Evolutionary conservation across 2,797 vertebrate species (phyloP).

Genomic region (Choloepus didactylus): DNA sequence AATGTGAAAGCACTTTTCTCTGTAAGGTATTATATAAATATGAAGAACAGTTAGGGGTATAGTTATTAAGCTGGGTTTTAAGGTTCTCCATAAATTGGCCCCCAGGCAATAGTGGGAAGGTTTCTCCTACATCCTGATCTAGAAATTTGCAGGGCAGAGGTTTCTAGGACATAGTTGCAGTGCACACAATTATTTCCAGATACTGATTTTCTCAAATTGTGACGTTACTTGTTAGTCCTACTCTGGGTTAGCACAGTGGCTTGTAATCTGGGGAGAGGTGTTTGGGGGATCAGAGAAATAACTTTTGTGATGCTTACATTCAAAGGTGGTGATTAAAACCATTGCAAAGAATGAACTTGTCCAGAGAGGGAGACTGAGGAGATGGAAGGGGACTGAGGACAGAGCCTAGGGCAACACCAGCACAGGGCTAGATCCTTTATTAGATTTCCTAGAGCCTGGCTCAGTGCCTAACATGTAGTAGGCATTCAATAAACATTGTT

Average conservation of each 20-base stretch:
- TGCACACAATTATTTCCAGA: background rate
- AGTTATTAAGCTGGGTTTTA: constrained; percentile 1
- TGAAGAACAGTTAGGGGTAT: background rate
- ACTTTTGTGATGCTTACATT: constrained; percentile 33
- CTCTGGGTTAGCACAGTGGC: constrained; percentile 2
- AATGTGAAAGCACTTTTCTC: background rate
- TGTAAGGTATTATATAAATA: background rate
- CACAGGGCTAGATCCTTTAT: background rate
- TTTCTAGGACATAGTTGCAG: background rate
- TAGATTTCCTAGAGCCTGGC: background rate
- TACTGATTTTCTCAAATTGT: background rate
- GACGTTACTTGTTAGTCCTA: background rate
- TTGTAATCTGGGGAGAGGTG: background rate
- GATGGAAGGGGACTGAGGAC: background rate
- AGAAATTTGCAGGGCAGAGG: constrained; percentile 7
- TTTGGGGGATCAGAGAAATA: background rate
- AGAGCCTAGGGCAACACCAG: background rate
- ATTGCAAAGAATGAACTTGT: background rate
- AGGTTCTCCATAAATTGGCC: background rate
- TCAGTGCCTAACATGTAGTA: background rate
- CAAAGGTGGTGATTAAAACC: background rate
- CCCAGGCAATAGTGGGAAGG: background rate
- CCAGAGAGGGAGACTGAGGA: background rate
- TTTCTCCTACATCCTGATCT: background rate
- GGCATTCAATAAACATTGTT: background rate